Base-by-base conservation (phyloP, 2,888 invertebrate species). In the Poecilus cupreus region DNA sequence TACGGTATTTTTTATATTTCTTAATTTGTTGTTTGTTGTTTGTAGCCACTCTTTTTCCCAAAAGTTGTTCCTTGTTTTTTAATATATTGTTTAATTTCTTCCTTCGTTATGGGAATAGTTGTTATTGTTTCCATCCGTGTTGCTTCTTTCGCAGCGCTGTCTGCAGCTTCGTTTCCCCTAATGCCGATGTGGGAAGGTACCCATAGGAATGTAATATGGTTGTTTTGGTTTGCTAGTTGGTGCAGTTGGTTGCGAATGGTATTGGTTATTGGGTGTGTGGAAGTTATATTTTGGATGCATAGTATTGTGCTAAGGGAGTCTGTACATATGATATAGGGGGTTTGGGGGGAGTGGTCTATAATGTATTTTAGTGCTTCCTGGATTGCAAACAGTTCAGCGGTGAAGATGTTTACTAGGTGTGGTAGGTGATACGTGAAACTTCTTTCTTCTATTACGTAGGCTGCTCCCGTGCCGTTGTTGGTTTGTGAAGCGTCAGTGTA, bases 11-110 rank as follows among this genome's bases (percentile, higher is more conserved):
- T 37, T 72, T 43, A 72, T 20, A 6, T 6, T n/a, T 43, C 72
- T 72, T 43, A 70, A 20, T 72, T 72, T 72, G 46, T 72, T 72
- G 8, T 72, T 72, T 39, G 20, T 72, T 2, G 43, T 72, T 39
- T 39, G n/a, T n/a, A n/a, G n/a, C n/a, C n/a, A n/a, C n/a, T n/a
- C n/a, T n/a, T n/a, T n/a, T n/a, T n/a, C n/a, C 39, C 72, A 72
- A 18, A 1, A 10, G 43, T 43, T 43, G 13, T 18, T 43, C 37
- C 13, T 20, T 37, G 20, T 18, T 39, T 39, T 72, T 72, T 43
- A 18, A 22, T 20, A 2, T 20, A 8, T 43, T 43, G 13, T 72
- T 72, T 32, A 10, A 46, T 18, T 13, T 51, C 51, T 16, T 51
- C 18, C 2, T 8, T 51, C 8, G 51, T 51, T 8, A 18, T 51